Evolutionary conservation across 1,140 invertebrate genomes (phyloP), one percentile per base, ranked within the genome.

Genomic region (Anoplophora glabripennis): DNA sequence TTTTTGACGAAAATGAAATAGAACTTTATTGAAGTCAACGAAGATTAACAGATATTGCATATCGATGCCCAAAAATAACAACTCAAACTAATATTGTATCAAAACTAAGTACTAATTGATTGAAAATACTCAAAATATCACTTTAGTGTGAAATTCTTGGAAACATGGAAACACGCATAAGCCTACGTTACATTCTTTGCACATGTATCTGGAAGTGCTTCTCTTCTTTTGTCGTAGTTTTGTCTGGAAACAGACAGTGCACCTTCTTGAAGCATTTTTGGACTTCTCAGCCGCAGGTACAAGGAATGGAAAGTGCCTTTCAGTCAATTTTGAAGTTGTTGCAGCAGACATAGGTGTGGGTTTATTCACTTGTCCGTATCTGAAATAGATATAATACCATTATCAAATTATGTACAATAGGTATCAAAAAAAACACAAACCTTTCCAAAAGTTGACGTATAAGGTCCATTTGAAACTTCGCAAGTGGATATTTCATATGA

Each of bases 81-180:
- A 45, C 17, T 15, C 21, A 18, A 45, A 18, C 17, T 18, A 45
- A 45, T 15, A 45, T 18, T 18, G 17, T 7, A 45, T 18, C 21
- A 45, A 45, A 45, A 15, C 17, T 15, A 3, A 18, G 7, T 18
- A 12, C 17, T 11, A 45, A 15, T 45, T 11, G n/a, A 45, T 21
- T 45, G 17, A 45, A 15, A 45, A 18, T 59, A 51, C 14, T 49
- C 11, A 59, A 44, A 34, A 34, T 53, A 11, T 44, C 34, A 10
- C n/a, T 15, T 61, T 37, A 35, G 46, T 57, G 47, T 54, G 46
- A 53, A 37, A 52, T 46, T 18, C 42, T 28, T 42, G 17, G 34
- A 62, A 62, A 18, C 60, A 57, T 10, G 51, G 49, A 59, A 59
- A 36, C 10, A 57, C 42, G 61, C 66, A 68, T 15, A 68, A 57